phyloP scores from a whole-genome alignment of 2,113 vertebrate genomes.

The Leptodactylus fuscus region DNA sequence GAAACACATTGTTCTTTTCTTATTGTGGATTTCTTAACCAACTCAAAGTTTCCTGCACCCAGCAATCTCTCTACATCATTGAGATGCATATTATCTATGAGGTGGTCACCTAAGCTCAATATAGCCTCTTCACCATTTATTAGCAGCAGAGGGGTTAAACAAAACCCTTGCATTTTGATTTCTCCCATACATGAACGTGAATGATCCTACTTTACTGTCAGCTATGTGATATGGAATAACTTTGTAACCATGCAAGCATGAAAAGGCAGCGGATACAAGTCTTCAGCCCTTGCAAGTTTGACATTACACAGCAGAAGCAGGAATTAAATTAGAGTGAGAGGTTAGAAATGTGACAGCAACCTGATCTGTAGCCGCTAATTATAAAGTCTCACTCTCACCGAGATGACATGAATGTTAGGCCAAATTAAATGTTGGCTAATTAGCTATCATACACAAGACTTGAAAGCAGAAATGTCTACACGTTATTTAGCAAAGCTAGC shows the following conservation, averaged over 20 bases:
- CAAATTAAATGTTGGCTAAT: constrained; percentile 81
- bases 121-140: background rate
- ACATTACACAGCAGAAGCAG: constrained; percentile 66
- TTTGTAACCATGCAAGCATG: constrained; percentile 72
- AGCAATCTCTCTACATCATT: background rate
- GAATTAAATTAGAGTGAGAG: constrained; percentile 74
- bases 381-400: constrained; percentile 75
- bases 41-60: background rate
- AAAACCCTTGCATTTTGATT: constrained; percentile 30
- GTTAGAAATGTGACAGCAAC: constrained; percentile 75
- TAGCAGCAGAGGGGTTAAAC: background rate
- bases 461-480: constrained; percentile 64
- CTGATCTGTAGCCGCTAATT: constrained; percentile 77
- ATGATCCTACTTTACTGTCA: constrained; percentile 72
- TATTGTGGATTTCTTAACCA: no score
- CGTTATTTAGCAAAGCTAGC: constrained; percentile 65
- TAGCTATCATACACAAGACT: constrained; percentile 72
- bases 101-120: background rate
- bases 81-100: background rate
- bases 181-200: constrained; percentile 71
- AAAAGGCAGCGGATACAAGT: constrained; percentile 65
- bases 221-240: constrained; percentile 65
- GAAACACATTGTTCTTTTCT: no score
- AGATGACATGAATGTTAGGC: constrained; percentile 76
- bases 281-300: constrained; percentile 64